Evolutionary conservation across 1,140 invertebrate species (phyloP).

Genomic region (Magallana ariakensis): DNA sequence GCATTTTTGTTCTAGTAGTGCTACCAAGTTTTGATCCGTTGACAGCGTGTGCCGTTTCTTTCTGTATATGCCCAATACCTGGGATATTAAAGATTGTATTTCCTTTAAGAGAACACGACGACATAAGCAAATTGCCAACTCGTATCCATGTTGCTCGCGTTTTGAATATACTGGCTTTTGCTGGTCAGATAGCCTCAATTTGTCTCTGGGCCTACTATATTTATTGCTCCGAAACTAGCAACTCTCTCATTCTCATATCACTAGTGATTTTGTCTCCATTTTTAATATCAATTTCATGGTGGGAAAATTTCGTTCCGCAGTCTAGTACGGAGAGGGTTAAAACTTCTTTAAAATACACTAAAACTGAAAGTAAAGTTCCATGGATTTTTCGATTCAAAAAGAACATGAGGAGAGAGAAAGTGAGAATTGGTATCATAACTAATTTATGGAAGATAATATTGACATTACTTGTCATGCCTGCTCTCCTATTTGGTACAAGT

Average conservation of each 20-base stretch:
- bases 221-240: neutral
- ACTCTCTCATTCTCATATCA: slow-evolving; percentile 24
- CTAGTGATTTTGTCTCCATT: slow-evolving; percentile 64
- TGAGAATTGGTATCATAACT: slow-evolving; percentile 68
- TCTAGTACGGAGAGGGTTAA: slow-evolving; percentile 70
- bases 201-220: slow-evolving; percentile 10
- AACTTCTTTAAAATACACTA: neutral
- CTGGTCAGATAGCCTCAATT: neutral
- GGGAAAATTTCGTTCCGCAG: slow-evolving; percentile 82
- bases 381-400: slow-evolving; percentile 64
- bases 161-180: neutral
- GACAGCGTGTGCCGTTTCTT: slow-evolving; percentile 58
- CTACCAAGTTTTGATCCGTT: slow-evolving; percentile 74
- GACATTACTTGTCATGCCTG: slow-evolving; percentile 50
- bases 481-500: slow-evolving; percentile 48
- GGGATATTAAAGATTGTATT: slow-evolving; percentile 65
- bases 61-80: slow-evolving; percentile 67
- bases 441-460: slow-evolving; percentile 74
- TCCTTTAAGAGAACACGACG: slow-evolving; percentile 42
- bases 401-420: slow-evolving; percentile 63
- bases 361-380: neutral
- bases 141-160: neutral
- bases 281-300: slow-evolving; percentile 72
- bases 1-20: slow-evolving; percentile 72
- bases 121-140: neutral